Evolutionary conservation across 2,113 vertebrate genomes (phyloP).

Genomic region (Apodemus sylvaticus): DNA sequence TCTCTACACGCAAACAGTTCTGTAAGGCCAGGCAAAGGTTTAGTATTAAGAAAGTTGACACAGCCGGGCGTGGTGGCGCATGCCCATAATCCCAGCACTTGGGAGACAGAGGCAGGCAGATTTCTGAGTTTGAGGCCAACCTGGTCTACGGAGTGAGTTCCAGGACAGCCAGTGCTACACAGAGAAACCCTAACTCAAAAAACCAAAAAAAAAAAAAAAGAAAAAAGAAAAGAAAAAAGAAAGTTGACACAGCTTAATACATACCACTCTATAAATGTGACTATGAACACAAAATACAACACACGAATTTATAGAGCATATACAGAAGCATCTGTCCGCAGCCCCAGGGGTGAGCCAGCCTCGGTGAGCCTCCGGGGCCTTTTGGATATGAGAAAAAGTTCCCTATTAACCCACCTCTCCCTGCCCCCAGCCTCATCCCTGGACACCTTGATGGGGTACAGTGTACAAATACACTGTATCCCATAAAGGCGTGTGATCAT

Average conservation of each 20-base stretch:
- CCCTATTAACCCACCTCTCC: neutral
- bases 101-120: no score
- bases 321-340: fast-evolving
- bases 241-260: neutral
- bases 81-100: no score
- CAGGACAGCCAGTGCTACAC: no score
- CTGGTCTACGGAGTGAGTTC: no score
- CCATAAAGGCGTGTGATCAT: neutral
- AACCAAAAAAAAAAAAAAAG: no score
- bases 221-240: neutral
- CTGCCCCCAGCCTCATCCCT: neutral
- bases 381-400: neutral
- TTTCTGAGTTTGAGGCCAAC: no score
- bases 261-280: neutral
- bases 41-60: no score
- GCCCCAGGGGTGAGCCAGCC: neutral
- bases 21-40: neutral
- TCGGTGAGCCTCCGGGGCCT: neutral
- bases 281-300: neutral
- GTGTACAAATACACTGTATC: neutral
- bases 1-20: neutral
- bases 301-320: neutral
- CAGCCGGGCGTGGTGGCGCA: no score
- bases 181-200: no score
- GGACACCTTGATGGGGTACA: neutral